phyloP scores from a whole-genome alignment of 2,797 vertebrate genomes.

The Trichosurus vulpecula region DNA sequence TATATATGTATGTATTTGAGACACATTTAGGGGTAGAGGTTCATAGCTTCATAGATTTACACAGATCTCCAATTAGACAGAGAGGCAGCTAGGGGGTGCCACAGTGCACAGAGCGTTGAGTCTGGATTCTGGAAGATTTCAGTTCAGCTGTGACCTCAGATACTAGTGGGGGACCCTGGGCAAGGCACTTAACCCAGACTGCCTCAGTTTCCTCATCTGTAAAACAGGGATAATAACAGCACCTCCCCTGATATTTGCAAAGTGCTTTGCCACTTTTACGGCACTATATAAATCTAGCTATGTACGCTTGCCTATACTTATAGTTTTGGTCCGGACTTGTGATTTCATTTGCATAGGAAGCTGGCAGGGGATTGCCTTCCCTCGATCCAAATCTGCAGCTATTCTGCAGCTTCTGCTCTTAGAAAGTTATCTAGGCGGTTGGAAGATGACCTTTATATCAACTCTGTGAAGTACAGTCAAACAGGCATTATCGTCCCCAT shows the following conservation, averaged over 20 bases:
- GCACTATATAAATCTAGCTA: not conserved
- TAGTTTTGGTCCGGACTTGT: not conserved
- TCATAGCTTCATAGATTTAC: not conserved
- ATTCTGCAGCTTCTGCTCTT: not conserved
- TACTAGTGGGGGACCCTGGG: not conserved
- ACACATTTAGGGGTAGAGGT: not conserved
- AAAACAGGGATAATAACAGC: not conserved
- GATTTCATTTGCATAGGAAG: not conserved
- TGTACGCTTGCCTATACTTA: not conserved
- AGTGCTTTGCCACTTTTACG: not conserved
- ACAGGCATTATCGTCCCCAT: not conserved
- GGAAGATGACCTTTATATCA: not conserved
- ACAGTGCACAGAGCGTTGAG: not conserved
- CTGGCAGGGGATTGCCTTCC: not conserved
- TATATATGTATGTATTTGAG: too few species aligned
- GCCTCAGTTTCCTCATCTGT: not conserved
- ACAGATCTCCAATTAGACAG: not conserved
- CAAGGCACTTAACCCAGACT: not conserved
- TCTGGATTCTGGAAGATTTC: not conserved
- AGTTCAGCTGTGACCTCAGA: not conserved
- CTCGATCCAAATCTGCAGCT: not conserved
- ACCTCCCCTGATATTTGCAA: not conserved
- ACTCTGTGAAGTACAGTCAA: not conserved
- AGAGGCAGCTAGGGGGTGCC: not conserved
- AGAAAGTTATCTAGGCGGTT: not conserved